phyloP scores from a whole-genome alignment of 1,140 invertebrate genomes.

The Ganaspis sp. region DNA sequence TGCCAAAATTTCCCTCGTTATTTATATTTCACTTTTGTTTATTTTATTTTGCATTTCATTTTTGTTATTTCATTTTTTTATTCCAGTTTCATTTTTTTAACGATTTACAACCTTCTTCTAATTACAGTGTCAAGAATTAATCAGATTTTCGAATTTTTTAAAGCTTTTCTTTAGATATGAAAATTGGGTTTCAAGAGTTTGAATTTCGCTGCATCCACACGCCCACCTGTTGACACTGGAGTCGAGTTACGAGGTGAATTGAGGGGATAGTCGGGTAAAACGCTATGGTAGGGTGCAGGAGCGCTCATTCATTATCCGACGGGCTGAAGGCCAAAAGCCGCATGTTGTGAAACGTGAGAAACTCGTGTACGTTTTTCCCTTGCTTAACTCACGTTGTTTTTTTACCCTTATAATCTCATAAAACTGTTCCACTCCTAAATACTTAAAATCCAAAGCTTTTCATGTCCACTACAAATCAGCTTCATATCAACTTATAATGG shows the following conservation, averaged over 20 bases:
- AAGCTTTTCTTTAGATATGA: too few species aligned
- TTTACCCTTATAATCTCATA: neutral
- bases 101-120: too few species aligned
- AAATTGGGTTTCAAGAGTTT: neutral
- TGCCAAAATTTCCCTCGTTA: too few species aligned
- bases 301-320: conserved; percentile 52
- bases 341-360: conserved; percentile 30
- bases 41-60: too few species aligned
- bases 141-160: neutral
- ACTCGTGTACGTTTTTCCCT: neutral
- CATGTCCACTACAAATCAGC: neutral
- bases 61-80: too few species aligned
- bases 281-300: conserved; percentile 34
- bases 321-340: conserved; percentile 28
- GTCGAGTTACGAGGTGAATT: conserved; percentile 57
- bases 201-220: conserved; percentile 49
- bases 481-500: too few species aligned
- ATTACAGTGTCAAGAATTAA: neutral
- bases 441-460: neutral
- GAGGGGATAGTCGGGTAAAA: conserved; percentile 50
- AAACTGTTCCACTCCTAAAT: neutral
- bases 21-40: too few species aligned
- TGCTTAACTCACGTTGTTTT: neutral
- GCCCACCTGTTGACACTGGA: conserved; percentile 66
- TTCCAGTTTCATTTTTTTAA: too few species aligned